Evolutionary conservation across 2,888 invertebrate species (phyloP).

Genomic region (Habroteleia sp.): DNA sequence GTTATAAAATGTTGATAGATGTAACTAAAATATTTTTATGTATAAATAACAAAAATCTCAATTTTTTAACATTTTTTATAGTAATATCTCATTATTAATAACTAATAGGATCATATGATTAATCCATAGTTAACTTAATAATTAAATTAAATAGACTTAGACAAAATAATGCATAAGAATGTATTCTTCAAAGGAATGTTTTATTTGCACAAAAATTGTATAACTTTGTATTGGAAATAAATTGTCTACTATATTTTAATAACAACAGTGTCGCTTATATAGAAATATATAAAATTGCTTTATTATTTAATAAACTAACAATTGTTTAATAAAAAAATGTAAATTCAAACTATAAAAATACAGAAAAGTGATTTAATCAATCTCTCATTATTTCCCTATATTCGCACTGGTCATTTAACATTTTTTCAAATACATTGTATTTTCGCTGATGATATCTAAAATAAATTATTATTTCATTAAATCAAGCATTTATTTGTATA

Average conservation of each 20-base stretch:
- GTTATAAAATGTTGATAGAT: too few species aligned
- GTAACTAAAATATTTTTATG: too few species aligned
- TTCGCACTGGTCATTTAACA: conserved; percentile 89
- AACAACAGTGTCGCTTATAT: background rate
- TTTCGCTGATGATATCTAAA: conserved; percentile 91
- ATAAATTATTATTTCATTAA: conserved; percentile 25
- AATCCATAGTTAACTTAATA: too few species aligned
- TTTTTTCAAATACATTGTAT: conserved; percentile 90
- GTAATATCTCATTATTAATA: too few species aligned
- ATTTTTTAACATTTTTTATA: too few species aligned
- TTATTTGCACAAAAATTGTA: conserved; percentile 14
- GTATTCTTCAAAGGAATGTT: conserved; percentile 5
- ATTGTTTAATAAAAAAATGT: conserved; percentile 1
- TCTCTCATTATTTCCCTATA: conserved; percentile 87
- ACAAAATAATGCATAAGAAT: too few species aligned
- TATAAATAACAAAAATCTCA: too few species aligned
- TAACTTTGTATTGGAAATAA: background rate
- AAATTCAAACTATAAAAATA: conserved; percentile 6
- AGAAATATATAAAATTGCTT: conserved; percentile 1
- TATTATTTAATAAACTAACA: background rate
- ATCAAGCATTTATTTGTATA: background rate
- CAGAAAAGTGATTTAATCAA: conserved; percentile 11
- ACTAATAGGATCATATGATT: too few species aligned
- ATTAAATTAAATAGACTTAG: too few species aligned
- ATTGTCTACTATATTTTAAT: background rate